Evolutionary conservation across 2,113 vertebrate genomes (phyloP), one percentile per base, ranked within the genome.

Genomic region (Protobothrops mucrosquamatus): DNA sequence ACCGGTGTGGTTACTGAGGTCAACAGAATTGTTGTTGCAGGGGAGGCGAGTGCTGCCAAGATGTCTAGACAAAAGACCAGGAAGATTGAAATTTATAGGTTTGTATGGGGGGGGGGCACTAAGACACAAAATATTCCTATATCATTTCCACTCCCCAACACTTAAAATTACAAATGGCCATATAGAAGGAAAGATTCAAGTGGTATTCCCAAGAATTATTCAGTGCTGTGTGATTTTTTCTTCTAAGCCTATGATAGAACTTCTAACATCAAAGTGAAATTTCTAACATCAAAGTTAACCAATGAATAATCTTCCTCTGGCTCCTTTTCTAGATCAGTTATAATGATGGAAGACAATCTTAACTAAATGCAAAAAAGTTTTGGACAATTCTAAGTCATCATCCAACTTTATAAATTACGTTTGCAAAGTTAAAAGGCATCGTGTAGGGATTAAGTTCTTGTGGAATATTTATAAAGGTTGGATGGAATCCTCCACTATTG

Each of bases 21-120:
- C 93, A 99, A 99, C 94, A 96, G 98, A 6, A 97, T 99, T 39
- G 96, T 99, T 89, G 98, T 99, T 95, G 98, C 99, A 64, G 99
- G 99, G 69, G 99, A 99, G 96, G 98, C 98, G 43, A 98, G 98
- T 0, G 98, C 97, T 0, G 94, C 97, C 81, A 98, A 97, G 96
- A 97, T 99, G 96, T 98, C 99, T 69, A 98, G 99, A 64, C 98
- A 99, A 95, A 99, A 98, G 96, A 97, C 96, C 85, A 98, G 96
- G 94, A 98, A 97, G 48, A 97, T 99, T 90, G 99, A 99, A 95
- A 98, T 99, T 95, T 99, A 98, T 97, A 99, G 99, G 99, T 99
- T 94, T 91, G 98, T 98, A 97, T 91, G 85, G 43, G n/a, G 48
- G 85, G n/a, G 48, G 81, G 43, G 3, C 10, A 8, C 59, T n/a